Evolutionary conservation across 2,888 invertebrate genomes (phyloP).

Genomic region (Colostygia pectinataria): DNA sequence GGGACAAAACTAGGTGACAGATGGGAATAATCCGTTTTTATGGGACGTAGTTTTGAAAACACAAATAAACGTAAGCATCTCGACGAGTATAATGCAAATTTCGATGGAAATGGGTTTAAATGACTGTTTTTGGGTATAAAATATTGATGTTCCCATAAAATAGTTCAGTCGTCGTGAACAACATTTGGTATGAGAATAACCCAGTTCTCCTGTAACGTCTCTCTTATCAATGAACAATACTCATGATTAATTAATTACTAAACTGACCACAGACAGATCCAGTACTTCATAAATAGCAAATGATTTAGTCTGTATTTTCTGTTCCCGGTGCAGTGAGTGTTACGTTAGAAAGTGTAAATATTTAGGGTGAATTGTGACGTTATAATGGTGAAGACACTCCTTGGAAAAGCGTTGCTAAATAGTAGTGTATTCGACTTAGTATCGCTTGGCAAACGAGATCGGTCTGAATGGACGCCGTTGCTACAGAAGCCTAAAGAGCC

Average conservation of each 20-base stretch:
- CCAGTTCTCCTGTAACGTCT: constrained; percentile 26
- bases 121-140: no score
- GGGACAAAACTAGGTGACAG: no score
- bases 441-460: constrained; percentile 43
- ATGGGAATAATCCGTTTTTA: no score
- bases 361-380: constrained; percentile 1
- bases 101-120: neutral
- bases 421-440: constrained; percentile 42
- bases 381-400: constrained; percentile 38
- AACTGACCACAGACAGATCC: constrained; percentile 33
- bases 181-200: constrained; percentile 33
- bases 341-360: neutral
- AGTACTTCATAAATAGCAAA: constrained; percentile 27
- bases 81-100: neutral
- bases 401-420: constrained; percentile 48
- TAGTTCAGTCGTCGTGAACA: neutral
- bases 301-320: constrained; percentile 5
- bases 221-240: constrained; percentile 45
- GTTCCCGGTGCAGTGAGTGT: neutral
- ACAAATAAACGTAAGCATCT: no score
- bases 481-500: constrained; percentile 39
- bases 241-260: constrained; percentile 41
- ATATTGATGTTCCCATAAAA: no score
- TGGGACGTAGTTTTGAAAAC: no score
- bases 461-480: constrained; percentile 62